Evolutionary conservation across 2,888 invertebrate species (phyloP), one percentile per base, ranked within the genome.

Genomic region (Brachylomia viminalis): DNA sequence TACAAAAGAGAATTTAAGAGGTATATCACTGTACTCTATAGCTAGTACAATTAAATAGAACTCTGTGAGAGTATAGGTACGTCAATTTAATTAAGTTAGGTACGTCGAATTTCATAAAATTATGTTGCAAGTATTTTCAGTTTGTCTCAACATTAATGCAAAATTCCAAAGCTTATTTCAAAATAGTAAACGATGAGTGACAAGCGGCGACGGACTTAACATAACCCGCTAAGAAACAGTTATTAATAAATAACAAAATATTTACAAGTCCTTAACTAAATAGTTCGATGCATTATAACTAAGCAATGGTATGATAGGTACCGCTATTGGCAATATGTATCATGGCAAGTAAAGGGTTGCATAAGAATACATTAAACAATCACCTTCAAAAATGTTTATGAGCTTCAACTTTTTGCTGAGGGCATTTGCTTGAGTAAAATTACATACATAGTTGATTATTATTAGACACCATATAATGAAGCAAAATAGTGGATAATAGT

Each of bases 171-270:
- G 42, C 20, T 62, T 67, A 61, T 54, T 68, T 54, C 23, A 30
- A 47, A 49, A 4, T 64, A 17, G 59, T 38, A 15, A 52, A 58
- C 49, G 47, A 70, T 45, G 30, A 42, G 47, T 47, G 33, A 80
- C 75, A 80, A 85, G 79, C 79, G 73, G 72, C 27, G 52, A 67
- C 61, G 42, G 68, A 64, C 33, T 70, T 67, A 72, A 77, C 61
- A 68, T 72, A 78, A 61, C 61, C 61, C 75, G 64, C 42, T 81
- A 62, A 65, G 27, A 75, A 79, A 83, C 80, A 77, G 85, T 84
- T 78, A 88, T 85, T 82, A 86, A 88, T 87, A 88, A 87, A 87
- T 88, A 87, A 88, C 87, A 88, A 87, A 83, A 73, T 87, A 88
- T 88, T 83, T 88, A 88, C 87, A 88, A 59, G 49, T 76, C 17